A percentile compares a stretch with the other conserved stretches of the same genome.
phyloP scores from a whole-genome alignment of 2,888 invertebrate genomes.

The Gryllus longicercus region DNA sequence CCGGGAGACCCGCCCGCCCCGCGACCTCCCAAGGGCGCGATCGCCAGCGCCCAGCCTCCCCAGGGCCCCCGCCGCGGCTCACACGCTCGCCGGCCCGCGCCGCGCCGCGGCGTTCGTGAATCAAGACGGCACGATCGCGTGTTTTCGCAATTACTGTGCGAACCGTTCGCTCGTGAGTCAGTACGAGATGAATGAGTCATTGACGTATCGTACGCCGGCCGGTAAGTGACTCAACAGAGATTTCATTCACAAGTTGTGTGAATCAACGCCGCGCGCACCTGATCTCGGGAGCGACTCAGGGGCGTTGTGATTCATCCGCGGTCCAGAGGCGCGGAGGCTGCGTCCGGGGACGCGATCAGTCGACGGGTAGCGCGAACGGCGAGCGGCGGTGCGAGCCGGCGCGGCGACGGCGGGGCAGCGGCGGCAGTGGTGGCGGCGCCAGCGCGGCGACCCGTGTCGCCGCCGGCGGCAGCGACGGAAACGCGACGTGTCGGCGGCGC shows the following conservation, averaged over 20 bases:
- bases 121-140: slow-evolving; percentile 17
- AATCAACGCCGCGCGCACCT: neutral
- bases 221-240: slow-evolving; percentile 5
- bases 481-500: no score
- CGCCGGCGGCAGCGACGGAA: neutral
- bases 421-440: neutral
- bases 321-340: neutral
- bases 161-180: slow-evolving; percentile 8
- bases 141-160: slow-evolving; percentile 5
- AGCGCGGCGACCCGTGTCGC: neutral
- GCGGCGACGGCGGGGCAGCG: neutral
- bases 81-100: neutral
- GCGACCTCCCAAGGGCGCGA: neutral
- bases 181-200: slow-evolving; percentile 17
- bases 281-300: neutral
- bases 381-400: neutral
- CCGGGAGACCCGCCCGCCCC: neutral
- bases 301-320: slow-evolving; percentile 5
- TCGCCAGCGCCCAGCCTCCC: neutral
- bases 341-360: neutral
- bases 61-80: neutral
- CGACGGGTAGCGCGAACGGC: neutral
- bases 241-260: slow-evolving; percentile 9
- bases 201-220: neutral
- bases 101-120: neutral